A percentile compares a stretch with the other conserved stretches of the same genome.
Evolutionary conservation across 2,797 vertebrate genomes (phyloP).

Genomic region (Acrossocheilus fasciatus): DNA sequence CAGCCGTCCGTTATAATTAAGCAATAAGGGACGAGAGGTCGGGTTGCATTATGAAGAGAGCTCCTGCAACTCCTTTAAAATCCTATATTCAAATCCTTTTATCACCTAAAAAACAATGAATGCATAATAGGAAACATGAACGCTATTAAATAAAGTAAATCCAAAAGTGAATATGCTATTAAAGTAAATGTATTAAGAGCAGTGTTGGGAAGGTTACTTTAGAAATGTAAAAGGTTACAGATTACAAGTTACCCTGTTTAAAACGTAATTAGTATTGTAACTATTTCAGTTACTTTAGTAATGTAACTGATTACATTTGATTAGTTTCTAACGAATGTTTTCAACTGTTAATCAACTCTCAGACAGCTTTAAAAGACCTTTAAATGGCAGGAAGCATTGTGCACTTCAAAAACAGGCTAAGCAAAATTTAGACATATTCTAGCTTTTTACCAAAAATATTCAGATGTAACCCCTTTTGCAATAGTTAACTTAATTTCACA

Average conservation of each 20-base stretch:
- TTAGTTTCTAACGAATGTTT: no score
- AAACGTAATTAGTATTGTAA: background rate
- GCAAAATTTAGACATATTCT: no score
- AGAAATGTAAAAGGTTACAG: background rate
- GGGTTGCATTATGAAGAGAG: background rate
- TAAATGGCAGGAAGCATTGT: no score
- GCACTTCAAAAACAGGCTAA: no score
- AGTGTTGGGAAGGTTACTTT: background rate
- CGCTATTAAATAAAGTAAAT: background rate
- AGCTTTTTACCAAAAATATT: no score
- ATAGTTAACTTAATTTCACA: no score
- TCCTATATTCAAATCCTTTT: background rate
- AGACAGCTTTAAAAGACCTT: no score
- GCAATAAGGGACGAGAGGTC: background rate
- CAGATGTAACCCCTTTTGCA: no score
- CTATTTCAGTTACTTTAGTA: background rate
- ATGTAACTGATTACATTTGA: no score
- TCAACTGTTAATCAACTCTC: no score
- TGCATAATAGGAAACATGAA: background rate
- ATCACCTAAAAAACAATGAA: background rate
- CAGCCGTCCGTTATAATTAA: conserved; percentile 21
- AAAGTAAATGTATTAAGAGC: no score
- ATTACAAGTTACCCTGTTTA: background rate
- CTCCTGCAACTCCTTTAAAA: background rate
- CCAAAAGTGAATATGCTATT: no score